These are phyloP conservation scores for Thymelicus lineola DNA, from an alignment of 2,888 invertebrate species.

Conservation along the genomic window DNA sequence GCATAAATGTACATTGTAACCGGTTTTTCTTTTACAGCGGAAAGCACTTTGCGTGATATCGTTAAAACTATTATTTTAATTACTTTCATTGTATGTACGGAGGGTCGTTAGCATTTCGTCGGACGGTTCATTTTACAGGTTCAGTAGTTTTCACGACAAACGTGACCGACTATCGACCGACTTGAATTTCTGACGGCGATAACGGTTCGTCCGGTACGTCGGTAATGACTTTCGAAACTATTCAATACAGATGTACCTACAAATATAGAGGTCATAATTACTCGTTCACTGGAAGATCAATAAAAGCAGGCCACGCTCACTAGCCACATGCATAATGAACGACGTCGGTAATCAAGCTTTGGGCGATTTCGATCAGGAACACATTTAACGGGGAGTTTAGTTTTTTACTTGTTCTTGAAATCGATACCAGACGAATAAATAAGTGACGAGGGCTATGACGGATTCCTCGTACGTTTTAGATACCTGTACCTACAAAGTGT, in stretches of 20 bases:
- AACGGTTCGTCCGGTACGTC: slow-evolving; percentile 51
- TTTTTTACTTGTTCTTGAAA: slow-evolving; percentile 51
- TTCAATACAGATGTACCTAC: slow-evolving; percentile 52
- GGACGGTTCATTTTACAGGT: slow-evolving; percentile 54
- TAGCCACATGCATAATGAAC: slow-evolving; percentile 56
- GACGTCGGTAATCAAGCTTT: slow-evolving; percentile 52
- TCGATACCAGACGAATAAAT: slow-evolving; percentile 63
- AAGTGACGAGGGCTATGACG: slow-evolving; percentile 45
- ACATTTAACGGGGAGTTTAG: slow-evolving; percentile 50
- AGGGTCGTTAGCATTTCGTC: slow-evolving; percentile 65
- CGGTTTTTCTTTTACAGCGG: slow-evolving; percentile 55
- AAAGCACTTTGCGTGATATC: slow-evolving; percentile 74
- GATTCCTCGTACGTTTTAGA: slow-evolving; percentile 39
- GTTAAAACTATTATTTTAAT: slow-evolving; percentile 78
- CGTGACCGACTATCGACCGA: slow-evolving; percentile 50
- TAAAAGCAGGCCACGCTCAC: slow-evolving; percentile 50
- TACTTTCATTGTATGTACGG: slow-evolving; percentile 69
- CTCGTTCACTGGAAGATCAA: slow-evolving; percentile 59
- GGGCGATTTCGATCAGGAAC: slow-evolving; percentile 54
- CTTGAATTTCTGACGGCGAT: slow-evolving; percentile 51
- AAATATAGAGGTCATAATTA: slow-evolving; percentile 60
- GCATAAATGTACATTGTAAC: slow-evolving; percentile 27
- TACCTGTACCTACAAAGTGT: slow-evolving; percentile 7
- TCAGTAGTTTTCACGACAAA: slow-evolving; percentile 61
- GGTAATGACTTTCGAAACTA: slow-evolving; percentile 68